phyloP scores from a whole-genome alignment of 2,888 invertebrate species.

The Mythimna loreyi region DNA sequence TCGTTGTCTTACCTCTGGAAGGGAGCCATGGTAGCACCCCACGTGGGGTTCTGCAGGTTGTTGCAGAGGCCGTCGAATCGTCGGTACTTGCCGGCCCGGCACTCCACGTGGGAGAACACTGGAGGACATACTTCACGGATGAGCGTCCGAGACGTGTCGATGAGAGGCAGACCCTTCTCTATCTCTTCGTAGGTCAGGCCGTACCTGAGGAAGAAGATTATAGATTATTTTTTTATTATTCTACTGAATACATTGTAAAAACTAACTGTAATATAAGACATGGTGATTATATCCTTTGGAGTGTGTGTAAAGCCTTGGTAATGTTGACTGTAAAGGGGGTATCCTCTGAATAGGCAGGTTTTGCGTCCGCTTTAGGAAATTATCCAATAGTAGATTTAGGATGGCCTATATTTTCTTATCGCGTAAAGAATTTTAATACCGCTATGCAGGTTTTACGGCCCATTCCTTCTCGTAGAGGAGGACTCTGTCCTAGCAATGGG shows the following conservation, averaged over 20 bases:
- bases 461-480: no score
- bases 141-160: conserved; percentile 96
- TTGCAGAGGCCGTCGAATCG: conserved; percentile 97
- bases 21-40: conserved; percentile 96
- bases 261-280: background rate
- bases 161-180: conserved; percentile 96
- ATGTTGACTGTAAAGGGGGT: no score
- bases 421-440: no score
- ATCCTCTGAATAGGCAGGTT: no score
- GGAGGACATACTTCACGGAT: conserved; percentile 97
- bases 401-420: no score
- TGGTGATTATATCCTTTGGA: no score
- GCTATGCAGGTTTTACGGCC: no score
- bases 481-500: no score
- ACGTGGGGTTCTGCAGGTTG: conserved; percentile 96
- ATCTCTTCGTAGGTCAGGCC: conserved; percentile 96
- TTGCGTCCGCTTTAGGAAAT: no score
- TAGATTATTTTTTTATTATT: background rate
- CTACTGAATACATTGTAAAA: background rate
- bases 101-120: conserved; percentile 96
- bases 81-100: conserved; percentile 96
- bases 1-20: conserved; percentile 92
- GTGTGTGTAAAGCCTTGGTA: no score
- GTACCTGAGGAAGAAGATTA: conserved; percentile 91
- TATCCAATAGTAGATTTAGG: no score